Base-by-base conservation (phyloP, 1,140 invertebrate species). In the Drosophila pseudoobscura region DNA sequence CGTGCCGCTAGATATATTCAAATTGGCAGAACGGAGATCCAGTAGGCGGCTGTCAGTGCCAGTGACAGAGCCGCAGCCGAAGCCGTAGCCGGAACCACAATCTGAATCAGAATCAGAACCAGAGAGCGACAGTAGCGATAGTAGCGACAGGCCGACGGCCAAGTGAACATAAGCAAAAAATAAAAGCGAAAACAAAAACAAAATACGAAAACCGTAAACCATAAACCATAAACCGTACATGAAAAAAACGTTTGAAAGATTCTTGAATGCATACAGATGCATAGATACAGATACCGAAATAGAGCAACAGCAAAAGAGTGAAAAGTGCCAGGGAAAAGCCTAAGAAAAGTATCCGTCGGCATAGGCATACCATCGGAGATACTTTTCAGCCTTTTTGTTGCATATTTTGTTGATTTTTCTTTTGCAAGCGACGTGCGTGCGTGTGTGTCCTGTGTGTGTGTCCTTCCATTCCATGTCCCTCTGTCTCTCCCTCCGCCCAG, bases 351-450 rank as follows among this genome's bases (percentile, higher is more conserved):
- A 39, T 39, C 35, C 35, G 35, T 39, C 35, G 35, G 44, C 46
- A 75, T 41, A 66, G 35, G 44, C 46, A 75, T 41, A 66, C 49
- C 22, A 70, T 69, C 61, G 35, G 54, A 46, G 45, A 39, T n/a
- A 53, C 66, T 74, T 39, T 39, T 39, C 35, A 39, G 35, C 49
- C 47, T 70, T 85, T 70, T 53, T 66, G 64, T 79, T 79, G 73
- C 63, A 68, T 69, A 59, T 74, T 66, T 65, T 66, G 43, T 26
- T 29, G 35, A 53, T 66, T 61, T 58, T 75, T 82, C 77, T 70
- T 75, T 60, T 75, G 52, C 58, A 53, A 59, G 51, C 59, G 54
- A 54, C 41, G 11, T 54, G 58, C 51, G 60, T 59, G 69, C 59
- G 47, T 51, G 47, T 43, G 17, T 44, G 54, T 53, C 45, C 52